These are phyloP conservation scores for Chionis minor DNA, from an alignment of 2,113 vertebrate species.

Conservation along the genomic window DNA sequence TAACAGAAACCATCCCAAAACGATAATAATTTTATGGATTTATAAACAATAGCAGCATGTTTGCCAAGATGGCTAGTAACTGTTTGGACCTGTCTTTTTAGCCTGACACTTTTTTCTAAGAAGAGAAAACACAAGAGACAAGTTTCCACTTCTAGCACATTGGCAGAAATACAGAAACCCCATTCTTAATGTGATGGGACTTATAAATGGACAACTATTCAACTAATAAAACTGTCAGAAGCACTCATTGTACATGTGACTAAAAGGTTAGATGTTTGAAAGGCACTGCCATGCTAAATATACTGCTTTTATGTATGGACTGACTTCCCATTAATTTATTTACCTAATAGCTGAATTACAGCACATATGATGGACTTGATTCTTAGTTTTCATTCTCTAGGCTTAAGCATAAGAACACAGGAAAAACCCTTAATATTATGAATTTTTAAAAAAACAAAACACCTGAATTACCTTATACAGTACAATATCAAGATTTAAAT, in stretches of 20 bases:
- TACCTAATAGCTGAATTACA: neutral
- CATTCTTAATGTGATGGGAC: neutral
- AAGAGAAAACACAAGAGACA: neutral
- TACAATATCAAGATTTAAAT: neutral
- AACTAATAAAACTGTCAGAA: neutral
- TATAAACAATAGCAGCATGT: neutral
- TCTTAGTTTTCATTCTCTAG: neutral
- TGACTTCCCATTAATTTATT: neutral
- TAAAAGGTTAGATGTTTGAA: neutral
- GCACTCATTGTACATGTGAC: neutral
- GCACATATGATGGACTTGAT: neutral
- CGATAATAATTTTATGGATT: neutral
- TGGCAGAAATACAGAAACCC: neutral
- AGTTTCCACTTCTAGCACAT: neutral
- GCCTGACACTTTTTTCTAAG: neutral
- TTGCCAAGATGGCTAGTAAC: neutral
- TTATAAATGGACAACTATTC: neutral
- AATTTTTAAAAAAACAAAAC: too few relatives aligned
- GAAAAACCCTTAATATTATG: neutral
- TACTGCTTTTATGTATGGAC: neutral
- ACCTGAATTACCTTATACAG: neutral
- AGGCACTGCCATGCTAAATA: neutral
- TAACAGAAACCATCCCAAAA: constrained; percentile 16
- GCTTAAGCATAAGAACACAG: neutral
- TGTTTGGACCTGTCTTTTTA: neutral